Evolutionary conservation across 2,888 invertebrate species (phyloP).

Genomic region (Tipula helvola): DNA sequence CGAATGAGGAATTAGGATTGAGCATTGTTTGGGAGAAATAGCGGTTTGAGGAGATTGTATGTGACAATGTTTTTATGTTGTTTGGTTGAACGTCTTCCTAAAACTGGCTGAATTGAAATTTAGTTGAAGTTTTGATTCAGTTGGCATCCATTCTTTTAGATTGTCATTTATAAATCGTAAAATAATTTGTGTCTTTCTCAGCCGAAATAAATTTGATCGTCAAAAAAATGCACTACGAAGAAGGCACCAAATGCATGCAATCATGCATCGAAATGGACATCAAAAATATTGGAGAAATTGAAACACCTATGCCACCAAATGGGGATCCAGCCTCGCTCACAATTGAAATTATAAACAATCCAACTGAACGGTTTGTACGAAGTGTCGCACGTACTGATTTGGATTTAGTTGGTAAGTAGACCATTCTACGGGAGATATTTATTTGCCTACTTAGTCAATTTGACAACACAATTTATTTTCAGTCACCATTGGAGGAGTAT

Average conservation of each 20-base stretch:
- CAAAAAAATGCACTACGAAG: conserved; percentile 11
- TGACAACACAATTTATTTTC: background rate
- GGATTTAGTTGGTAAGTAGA: conserved; percentile 16
- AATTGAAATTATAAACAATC: conserved; percentile 15
- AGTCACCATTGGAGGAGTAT: conserved; percentile 17
- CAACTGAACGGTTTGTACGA: conserved; percentile 15
- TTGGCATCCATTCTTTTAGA: no score
- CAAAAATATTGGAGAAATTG: conserved; percentile 6
- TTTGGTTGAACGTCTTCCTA: no score
- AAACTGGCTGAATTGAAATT: no score
- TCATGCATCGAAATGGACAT: conserved; percentile 17
- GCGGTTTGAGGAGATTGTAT: no score
- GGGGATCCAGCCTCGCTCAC: background rate
- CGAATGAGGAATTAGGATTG: no score
- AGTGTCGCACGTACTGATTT: conserved; percentile 13
- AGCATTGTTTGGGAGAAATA: no score
- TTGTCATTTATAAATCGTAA: no score
- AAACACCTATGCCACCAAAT: background rate
- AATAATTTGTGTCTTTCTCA: background rate
- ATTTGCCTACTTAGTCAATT: no score
- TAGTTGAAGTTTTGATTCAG: no score
- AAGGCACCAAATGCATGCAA: conserved; percentile 13
- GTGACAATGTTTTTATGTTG: no score
- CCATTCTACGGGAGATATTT: background rate
- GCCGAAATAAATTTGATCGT: conserved; percentile 11